Percentiles rank a stretch among this genome's conserved stretches.
These are phyloP conservation scores for Trypoxylus dichotomus DNA, from an alignment of 1,140 invertebrate species.

Conservation along the genomic window DNA sequence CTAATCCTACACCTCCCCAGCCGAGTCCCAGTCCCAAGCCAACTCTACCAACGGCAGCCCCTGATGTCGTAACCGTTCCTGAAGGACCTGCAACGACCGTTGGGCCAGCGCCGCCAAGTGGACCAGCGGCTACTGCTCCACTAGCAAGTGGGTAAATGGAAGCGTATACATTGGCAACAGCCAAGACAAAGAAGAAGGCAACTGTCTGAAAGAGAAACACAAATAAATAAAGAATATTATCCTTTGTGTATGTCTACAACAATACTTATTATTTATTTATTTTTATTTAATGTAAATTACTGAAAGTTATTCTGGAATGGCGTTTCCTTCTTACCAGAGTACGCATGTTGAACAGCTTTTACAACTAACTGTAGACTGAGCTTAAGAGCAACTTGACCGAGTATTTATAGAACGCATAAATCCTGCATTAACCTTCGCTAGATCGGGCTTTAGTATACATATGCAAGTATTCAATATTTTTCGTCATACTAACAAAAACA, in stretches of 20 bases:
- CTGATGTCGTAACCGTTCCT: not conserved
- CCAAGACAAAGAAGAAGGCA: not conserved
- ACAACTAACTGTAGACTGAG: not conserved
- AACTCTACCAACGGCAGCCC: not conserved
- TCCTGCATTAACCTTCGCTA: not conserved
- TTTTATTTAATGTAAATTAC: not conserved
- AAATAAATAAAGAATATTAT: not conserved
- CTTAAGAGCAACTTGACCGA: not conserved
- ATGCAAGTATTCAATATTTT: conserved; percentile 15
- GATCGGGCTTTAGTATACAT: not conserved
- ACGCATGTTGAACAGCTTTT: conserved; percentile 13
- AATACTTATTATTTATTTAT: not conserved
- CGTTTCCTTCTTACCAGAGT: not conserved
- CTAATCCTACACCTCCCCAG: not conserved
- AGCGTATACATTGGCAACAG: not conserved
- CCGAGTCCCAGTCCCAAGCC: not conserved
- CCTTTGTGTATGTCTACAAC: not conserved
- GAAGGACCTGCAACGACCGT: conserved; percentile 1
- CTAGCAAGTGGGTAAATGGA: not conserved
- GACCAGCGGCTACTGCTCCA: not conserved
- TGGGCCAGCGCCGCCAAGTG: not conserved
- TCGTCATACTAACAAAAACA: not conserved
- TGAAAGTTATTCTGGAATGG: not conserved
- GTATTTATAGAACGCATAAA: not conserved
- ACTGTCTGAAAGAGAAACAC: not conserved